A percentile compares a stretch with the other conserved stretches of the same genome.
These are phyloP conservation scores for Paraplagusia blochii DNA, from an alignment of 2,113 vertebrate genomes.

Conservation along the genomic window DNA sequence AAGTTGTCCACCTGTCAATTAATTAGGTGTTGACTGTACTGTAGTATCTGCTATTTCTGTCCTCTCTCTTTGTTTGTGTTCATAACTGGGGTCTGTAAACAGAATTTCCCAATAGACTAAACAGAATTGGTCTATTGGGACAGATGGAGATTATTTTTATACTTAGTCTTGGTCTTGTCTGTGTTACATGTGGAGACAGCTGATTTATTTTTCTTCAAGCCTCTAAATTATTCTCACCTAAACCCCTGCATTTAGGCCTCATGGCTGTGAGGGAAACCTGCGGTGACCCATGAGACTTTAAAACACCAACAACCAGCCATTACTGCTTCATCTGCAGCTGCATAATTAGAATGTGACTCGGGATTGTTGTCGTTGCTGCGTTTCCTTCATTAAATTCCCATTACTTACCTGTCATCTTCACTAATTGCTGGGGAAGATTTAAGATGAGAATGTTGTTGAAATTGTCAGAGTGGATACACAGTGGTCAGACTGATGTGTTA, in stretches of 20 bases:
- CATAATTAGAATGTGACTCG: slow-evolving; percentile 14
- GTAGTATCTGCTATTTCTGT: too few species aligned
- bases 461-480: slow-evolving; percentile 17
- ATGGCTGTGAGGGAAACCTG: slow-evolving; percentile 17
- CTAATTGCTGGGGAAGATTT: neutral
- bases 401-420: neutral
- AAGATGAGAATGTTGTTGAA: neutral
- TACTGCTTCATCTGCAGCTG: slow-evolving; percentile 33
- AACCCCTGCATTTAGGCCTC: neutral
- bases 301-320: slow-evolving; percentile 50
- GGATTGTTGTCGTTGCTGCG: slow-evolving; percentile 17
- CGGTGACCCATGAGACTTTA: slow-evolving; percentile 31
- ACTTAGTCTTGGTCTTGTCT: too few species aligned
- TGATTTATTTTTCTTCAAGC: too few species aligned
- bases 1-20: too few species aligned
- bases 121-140: too few species aligned
- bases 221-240: too few species aligned
- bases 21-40: too few species aligned
- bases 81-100: too few species aligned
- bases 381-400: slow-evolving; percentile 9
- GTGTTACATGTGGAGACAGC: too few species aligned
- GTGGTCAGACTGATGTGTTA: neutral
- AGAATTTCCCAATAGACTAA: too few species aligned
- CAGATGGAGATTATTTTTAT: too few species aligned
- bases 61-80: too few species aligned